Evolutionary conservation across 2,797 vertebrate genomes (phyloP), one percentile per base, ranked within the genome.

Genomic region (Lateolabrax maculatus): DNA sequence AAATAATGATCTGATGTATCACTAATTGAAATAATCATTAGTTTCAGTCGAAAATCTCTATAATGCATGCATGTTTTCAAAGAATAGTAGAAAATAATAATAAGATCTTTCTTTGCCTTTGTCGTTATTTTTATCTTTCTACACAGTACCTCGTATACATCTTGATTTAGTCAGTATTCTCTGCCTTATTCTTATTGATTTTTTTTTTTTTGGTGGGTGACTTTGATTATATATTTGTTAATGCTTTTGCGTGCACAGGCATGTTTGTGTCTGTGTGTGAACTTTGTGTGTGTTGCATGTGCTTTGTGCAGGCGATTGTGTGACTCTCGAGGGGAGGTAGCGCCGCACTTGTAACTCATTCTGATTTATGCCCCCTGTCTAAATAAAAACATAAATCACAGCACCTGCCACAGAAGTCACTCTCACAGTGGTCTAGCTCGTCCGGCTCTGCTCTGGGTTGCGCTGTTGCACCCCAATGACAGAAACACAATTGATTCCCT

Each of bases 401-500:
- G 81, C 75, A 91, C 86, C 93, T 94, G 94, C 91, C 92, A 87
- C 84, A 92, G 93, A 93, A 94, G 93, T 94, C 94, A 93, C 90
- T 94, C 93, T 94, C 89, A 23, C 90, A 87, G 90, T 85, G 89
- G 90, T 91, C 87, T 86, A 86, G 89, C 92, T 87, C 81, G 85
- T 87, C 91, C 80, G 2, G 81, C 80, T 68, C 78, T 69, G 88
- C 77, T 87, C 90, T 61, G 87, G 84, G 81, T 83, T 86, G 88
- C 56, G 71, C 88, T 49, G 78, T 86, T 71, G 84, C 80, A 55
- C 87, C 89, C 92, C 70, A 66, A 75, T 93, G 94, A 94, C 94
- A 92, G 91, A 89, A 91, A 86, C 93, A 93, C 95, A 95, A 96
- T 96, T 96, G 95, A 96, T 96, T 95, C 94, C 94, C 94, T 95